Base-by-base conservation (phyloP, 2,113 vertebrate genomes). In the Mustelus asterias region DNA sequence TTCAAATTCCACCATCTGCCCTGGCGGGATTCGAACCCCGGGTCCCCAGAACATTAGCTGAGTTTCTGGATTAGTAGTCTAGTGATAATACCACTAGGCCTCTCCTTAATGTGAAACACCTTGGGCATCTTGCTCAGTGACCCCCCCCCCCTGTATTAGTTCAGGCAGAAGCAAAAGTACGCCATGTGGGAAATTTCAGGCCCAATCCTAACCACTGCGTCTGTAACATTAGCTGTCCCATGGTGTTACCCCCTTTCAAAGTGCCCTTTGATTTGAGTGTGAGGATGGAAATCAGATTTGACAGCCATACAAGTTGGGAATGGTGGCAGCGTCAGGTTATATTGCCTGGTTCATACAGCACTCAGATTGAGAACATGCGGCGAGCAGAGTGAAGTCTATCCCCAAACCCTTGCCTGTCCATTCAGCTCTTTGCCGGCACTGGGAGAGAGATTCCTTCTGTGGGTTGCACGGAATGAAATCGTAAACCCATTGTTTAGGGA, bases 61-160 rank as follows among this genome's bases (percentile, higher is more conserved):
- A 54, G 48, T 54, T 54, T 54, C 48, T 54, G 4, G 48, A 54
- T 54, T 54, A 54, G 4, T 54, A 54, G 48, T 54, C 48, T 5
- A 54, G 48, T 54, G 48, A 54, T 54, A 54, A 54, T 54, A 54
- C 3, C 48, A 54, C 48, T 54, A 54, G 48, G 48, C 48, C 48
- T 16, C 89, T 14, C 58, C 60, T 33, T 92, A 92, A 92, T 92
- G 89, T 37, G 89, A 65, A 92, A 65, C 89, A 63, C 89, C 58
- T 92, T 58, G 89, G 29, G 29, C 20, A 33, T 22, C 89, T 92
- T 54, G 89, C 58, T 65, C 89, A n/a, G 14, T 63, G 58, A n/a
- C 89, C 37, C 58, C 60, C 58, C 33, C 63, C 48, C 48, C 48
- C 48, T 4, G 37, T 92, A 14, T n/a, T 92, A 60, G 20, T 16